Percentiles rank a stretch among this genome's conserved stretches.
Conservation (phyloP, 2,113 vertebrate genomes). For the Dicaeum eximium region DNA sequence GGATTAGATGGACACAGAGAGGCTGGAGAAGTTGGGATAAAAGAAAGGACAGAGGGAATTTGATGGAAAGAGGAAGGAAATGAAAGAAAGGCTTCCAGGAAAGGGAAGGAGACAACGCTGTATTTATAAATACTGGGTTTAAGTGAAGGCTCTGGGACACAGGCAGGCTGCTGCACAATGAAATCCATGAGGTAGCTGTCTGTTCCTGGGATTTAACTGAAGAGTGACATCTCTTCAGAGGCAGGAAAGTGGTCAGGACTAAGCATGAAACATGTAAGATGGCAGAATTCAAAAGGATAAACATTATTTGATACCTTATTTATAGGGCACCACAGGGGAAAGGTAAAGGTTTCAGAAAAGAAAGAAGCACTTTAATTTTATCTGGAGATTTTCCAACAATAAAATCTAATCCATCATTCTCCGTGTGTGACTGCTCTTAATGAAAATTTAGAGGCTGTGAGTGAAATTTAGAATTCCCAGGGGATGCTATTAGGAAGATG, state of each 20-base stretch:
- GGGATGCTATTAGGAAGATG: constrained; percentile 61
- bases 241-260: constrained; percentile 2
- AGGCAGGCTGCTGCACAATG: background rate
- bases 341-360: constrained; percentile 46
- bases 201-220: background rate
- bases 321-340: constrained; percentile 35
- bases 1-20: background rate
- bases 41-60: background rate
- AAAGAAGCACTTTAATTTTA: constrained; percentile 69
- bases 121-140: background rate
- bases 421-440: constrained; percentile 66
- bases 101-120: background rate
- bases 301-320: constrained; percentile 50
- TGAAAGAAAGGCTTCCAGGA: background rate
- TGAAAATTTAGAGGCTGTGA: constrained; percentile 70
- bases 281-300: constrained; percentile 38
- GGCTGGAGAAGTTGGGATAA: background rate
- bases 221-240: constrained; percentile 23
- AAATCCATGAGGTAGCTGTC: background rate
- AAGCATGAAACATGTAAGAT: background rate
- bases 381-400: constrained; percentile 73
- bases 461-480: constrained; percentile 69
- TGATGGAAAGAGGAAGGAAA: background rate
- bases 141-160: background rate
- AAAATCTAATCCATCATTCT: constrained; percentile 74